A percentile compares a stretch with the other conserved stretches of the same genome.
Conservation (phyloP, 2,113 vertebrate genomes). For the Pseudonaja textilis region DNA sequence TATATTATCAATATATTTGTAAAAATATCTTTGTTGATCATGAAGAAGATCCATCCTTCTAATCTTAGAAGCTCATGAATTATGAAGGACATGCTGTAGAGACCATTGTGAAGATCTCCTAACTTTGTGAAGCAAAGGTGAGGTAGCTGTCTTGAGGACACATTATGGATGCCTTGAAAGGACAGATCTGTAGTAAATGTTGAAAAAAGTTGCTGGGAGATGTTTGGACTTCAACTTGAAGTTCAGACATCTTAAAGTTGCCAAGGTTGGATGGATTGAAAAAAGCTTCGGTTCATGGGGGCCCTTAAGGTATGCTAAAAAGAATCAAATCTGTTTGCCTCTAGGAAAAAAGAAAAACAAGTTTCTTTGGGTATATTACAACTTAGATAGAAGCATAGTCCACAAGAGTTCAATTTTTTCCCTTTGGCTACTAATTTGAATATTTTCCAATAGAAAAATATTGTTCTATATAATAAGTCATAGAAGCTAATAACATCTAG, state of each 20-base stretch:
- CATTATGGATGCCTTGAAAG: not conserved
- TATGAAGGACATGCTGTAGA: not conserved
- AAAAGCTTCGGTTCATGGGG: not conserved
- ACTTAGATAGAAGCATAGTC: not conserved
- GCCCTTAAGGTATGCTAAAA: not conserved
- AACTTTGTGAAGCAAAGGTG: not conserved
- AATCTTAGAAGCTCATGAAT: not conserved
- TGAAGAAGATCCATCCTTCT: not conserved
- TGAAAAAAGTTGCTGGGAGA: not conserved
- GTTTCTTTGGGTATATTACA: not conserved
- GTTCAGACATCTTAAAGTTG: not conserved
- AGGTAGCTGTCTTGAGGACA: not conserved
- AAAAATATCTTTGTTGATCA: not conserved
- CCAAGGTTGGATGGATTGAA: not conserved
- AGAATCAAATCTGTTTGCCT: not conserved
- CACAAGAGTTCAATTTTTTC: not conserved
- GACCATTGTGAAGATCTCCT: not conserved
- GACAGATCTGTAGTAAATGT: not conserved
- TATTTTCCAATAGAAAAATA: not conserved
- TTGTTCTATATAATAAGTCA: not conserved
- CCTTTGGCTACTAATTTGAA: not conserved
- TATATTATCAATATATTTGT: not conserved
- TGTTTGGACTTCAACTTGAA: not conserved
- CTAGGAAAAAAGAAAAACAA: not conserved
- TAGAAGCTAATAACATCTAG: not conserved